Base-by-base conservation (phyloP, 2,888 invertebrate species). In the Sarcophaga subvicina region DNA sequence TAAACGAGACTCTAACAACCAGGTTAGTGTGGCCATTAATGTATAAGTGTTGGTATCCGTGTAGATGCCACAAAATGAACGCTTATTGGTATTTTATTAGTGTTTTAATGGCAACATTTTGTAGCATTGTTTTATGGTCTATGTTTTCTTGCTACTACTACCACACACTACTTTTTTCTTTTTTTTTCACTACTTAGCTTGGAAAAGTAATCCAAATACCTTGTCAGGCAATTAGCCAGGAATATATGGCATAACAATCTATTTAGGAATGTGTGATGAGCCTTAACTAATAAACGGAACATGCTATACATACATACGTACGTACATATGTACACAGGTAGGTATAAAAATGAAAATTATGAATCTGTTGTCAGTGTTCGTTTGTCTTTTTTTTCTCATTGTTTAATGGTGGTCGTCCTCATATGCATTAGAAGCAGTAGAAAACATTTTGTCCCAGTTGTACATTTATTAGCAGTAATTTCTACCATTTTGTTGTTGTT, bases 61-160 rank as follows among this genome's bases (percentile, higher is more conserved):
- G 77, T 62, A 69, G 66, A 47, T 80, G 80, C 77, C 79, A 75
- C 83, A 86, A 80, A 80, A 82, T 67, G 70, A 78, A 69, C 71
- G 80, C 85, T 88, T 88, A 88, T 87, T 88, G 83, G 85, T 78
- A 84, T 88, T 88, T 88, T 88, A 87, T 88, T 85, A 85, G 83
- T 76, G 64, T 83, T 88, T 81, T 80, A 86, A 88, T 88, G 77
- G 86, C 85, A 83, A 83, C 82, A 88, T 85, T 88, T 88, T 83
- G 85, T 79, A 83, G 64, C 79, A 77, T 72, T 59, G 59, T 84
- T 84, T 87, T 79, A 87, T 71, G 81, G 75, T 47, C 17, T 62
- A 37, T 37, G 37, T 37, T 70, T 72, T 81, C 81, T 71, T 78
- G 49, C 59, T 27, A 63, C 67, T 54, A 63, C 67, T 54, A 66